phyloP scores from a whole-genome alignment of 2,797 vertebrate genomes.

The Manis crassicaudata region DNA sequence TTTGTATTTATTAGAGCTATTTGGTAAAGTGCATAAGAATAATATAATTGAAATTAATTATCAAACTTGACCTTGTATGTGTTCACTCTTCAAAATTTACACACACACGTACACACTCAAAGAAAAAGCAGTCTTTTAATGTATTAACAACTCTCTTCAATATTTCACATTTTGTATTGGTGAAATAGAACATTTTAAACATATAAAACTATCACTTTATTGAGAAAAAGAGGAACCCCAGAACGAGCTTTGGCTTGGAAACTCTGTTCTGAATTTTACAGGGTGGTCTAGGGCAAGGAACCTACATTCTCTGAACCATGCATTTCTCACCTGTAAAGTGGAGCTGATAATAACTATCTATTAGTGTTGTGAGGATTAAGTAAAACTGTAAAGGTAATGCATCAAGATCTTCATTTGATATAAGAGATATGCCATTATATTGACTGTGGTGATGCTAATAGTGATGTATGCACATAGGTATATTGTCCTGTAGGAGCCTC shows the following conservation, averaged over 20 bases:
- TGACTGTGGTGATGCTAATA: not conserved
- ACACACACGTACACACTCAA: not conserved
- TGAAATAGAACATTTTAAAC: not conserved
- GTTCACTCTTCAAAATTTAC: not conserved
- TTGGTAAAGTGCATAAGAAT: not conserved
- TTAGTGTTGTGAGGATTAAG: not conserved
- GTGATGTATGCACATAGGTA: not conserved
- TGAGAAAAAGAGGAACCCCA: not conserved
- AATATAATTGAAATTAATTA: conserved; percentile 21
- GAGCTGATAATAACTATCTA: not conserved
- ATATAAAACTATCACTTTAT: not conserved
- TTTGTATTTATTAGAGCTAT: not conserved
- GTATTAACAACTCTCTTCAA: not conserved
- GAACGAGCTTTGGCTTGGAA: not conserved
- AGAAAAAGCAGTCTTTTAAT: not conserved
- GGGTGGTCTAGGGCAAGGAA: not conserved
- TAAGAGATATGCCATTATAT: not conserved
- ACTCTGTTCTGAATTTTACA: not conserved
- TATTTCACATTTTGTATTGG: not conserved
- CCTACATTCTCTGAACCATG: not conserved
- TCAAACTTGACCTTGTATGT: not conserved
- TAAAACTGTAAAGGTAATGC: not conserved
- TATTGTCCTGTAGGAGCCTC: not conserved
- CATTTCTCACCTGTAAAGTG: not conserved
- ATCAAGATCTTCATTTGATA: not conserved